Conservation (phyloP, 1,140 invertebrate species). For the Sinella curviseta region DNA sequence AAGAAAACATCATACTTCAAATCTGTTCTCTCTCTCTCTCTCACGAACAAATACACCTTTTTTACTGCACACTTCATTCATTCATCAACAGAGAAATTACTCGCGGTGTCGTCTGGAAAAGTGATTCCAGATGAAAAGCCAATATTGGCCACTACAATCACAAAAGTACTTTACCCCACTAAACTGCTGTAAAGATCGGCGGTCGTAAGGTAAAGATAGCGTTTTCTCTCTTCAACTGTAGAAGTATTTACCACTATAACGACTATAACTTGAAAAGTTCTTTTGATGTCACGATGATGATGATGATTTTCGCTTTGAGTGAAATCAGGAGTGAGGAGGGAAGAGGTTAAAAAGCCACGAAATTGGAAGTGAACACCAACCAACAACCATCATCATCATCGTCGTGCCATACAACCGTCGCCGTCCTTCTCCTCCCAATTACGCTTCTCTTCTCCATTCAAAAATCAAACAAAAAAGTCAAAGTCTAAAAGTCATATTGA, state of each 20-base stretch:
- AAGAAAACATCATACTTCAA: too few species aligned
- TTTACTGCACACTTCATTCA: background rate
- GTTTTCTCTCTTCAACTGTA: background rate
- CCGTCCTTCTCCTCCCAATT: background rate
- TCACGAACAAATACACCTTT: background rate
- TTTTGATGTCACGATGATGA: conserved; percentile 1
- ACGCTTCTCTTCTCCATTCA: background rate
- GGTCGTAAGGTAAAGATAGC: background rate
- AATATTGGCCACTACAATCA: background rate
- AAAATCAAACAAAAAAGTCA: conserved; percentile 21
- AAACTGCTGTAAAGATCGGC: background rate
- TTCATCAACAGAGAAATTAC: background rate
- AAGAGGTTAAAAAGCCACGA: conserved; percentile 10
- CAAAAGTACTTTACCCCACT: too few species aligned
- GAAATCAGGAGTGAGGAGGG: background rate
- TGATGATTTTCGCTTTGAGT: conserved; percentile 1
- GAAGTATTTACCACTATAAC: background rate
- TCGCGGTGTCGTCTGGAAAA: background rate
- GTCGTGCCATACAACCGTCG: background rate
- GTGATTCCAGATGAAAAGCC: background rate
- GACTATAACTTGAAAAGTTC: background rate
- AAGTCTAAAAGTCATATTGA: background rate
- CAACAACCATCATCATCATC: background rate
- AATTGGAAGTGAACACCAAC: background rate
- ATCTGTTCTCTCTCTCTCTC: too few species aligned